Conservation (phyloP, 2,888 invertebrate species). For the Cantharis rustica region DNA sequence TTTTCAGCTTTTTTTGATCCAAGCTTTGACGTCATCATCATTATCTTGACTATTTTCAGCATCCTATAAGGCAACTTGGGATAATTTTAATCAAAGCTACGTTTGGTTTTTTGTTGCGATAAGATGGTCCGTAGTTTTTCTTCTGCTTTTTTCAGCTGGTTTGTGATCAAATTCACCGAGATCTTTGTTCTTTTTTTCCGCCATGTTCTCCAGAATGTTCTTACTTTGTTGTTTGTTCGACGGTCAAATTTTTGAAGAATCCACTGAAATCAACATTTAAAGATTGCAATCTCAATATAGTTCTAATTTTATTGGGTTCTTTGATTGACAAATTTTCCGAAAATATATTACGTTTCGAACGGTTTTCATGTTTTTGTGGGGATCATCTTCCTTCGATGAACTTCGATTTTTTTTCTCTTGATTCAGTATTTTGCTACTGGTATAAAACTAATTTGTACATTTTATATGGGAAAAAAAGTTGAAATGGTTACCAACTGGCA, state of each 20-base stretch:
- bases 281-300: conserved; percentile 92
- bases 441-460: no score
- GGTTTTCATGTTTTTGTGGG: no score
- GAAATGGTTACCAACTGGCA: no score
- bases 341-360: no score
- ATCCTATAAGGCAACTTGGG: conserved; percentile 65
- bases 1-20: conserved; percentile 85
- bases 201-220: conserved; percentile 65
- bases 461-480: no score
- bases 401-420: no score
- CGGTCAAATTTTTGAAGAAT: conserved; percentile 67
- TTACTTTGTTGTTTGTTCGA: conserved; percentile 83
- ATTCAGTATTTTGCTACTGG: no score
- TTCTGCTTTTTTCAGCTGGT: conserved; percentile 77
- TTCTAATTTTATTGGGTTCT: conserved; percentile 86
- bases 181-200: conserved; percentile 59
- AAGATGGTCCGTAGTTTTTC: conserved; percentile 85
- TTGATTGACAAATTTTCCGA: no score
- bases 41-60: conserved; percentile 77
- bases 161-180: conserved; percentile 86
- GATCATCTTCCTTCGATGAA: no score
- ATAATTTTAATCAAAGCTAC: conserved; percentile 71
- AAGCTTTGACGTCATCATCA: conserved; percentile 69
- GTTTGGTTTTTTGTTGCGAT: conserved; percentile 76
- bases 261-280: conserved; percentile 41